These are phyloP conservation scores for Glossosoma conforme DNA, from an alignment of 1,140 invertebrate species.

Conservation along the genomic window DNA sequence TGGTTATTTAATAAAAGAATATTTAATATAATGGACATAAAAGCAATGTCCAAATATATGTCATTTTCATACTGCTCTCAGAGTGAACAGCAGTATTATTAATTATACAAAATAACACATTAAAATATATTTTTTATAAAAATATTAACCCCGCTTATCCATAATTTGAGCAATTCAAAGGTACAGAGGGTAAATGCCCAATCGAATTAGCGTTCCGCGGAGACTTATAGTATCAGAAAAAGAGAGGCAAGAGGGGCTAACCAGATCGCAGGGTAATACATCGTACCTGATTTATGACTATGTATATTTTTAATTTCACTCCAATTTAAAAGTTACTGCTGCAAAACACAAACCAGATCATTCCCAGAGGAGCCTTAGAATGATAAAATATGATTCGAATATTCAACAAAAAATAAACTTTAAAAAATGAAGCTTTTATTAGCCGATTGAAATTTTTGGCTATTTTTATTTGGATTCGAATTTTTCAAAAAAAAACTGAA, in stretches of 20 bases:
- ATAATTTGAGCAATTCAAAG: not conserved
- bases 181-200: conserved; percentile 21
- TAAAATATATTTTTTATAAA: no score
- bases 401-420: not conserved
- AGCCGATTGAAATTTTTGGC: no score
- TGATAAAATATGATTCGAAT: not conserved
- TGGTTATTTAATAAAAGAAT: no score
- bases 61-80: no score
- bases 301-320: conserved; percentile 16
- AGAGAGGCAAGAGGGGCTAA: conserved; percentile 7
- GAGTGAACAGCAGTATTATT: no score
- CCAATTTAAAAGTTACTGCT: conserved; percentile 10
- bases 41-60: no score
- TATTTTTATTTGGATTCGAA: no score
- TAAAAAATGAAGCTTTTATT: not conserved
- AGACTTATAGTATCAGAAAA: conserved; percentile 16
- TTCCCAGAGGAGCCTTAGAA: not conserved
- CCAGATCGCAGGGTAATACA: conserved; percentile 18
- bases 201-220: conserved; percentile 26
- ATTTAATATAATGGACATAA: no score
- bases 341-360: not conserved
- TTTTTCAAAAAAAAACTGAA: no score
- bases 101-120: no score
- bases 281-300: conserved; percentile 13
- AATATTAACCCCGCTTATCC: no score